Conservation (phyloP, 1,140 invertebrate genomes). For the Nasonia vitripennis region DNA sequence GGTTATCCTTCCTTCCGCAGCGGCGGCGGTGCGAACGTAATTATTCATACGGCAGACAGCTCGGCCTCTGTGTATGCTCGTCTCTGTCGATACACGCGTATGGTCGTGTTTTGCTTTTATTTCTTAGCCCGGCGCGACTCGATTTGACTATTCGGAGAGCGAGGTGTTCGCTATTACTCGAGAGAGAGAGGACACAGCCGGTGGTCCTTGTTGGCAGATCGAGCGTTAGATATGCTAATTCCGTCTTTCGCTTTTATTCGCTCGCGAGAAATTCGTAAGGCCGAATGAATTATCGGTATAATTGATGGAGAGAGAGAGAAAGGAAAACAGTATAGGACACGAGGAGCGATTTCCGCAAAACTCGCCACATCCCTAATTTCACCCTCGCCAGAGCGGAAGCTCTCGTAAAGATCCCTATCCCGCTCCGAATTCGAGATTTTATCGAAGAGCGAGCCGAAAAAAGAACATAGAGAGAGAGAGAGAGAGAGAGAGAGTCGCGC, state of each 20-base stretch:
- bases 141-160: neutral
- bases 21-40: neutral
- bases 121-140: no score
- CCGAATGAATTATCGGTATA: neutral
- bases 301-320: no score
- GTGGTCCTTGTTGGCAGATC: neutral
- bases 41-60: conserved; percentile 10
- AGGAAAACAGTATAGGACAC: no score
- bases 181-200: neutral
- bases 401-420: neutral
- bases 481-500: neutral
- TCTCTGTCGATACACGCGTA: neutral
- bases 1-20: conserved; percentile 60
- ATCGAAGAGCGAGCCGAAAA: neutral
- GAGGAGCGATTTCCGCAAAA: no score
- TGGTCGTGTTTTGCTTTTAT: no score
- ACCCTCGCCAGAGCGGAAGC: neutral
- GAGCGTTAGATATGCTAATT: neutral
- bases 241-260: neutral
- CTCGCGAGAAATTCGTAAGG: neutral
- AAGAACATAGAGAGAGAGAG: neutral
- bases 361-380: neutral
- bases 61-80: neutral
- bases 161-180: neutral
- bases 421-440: neutral